Conservation (phyloP, 2,113 vertebrate species). For the Drymodes brunneopygia region DNA sequence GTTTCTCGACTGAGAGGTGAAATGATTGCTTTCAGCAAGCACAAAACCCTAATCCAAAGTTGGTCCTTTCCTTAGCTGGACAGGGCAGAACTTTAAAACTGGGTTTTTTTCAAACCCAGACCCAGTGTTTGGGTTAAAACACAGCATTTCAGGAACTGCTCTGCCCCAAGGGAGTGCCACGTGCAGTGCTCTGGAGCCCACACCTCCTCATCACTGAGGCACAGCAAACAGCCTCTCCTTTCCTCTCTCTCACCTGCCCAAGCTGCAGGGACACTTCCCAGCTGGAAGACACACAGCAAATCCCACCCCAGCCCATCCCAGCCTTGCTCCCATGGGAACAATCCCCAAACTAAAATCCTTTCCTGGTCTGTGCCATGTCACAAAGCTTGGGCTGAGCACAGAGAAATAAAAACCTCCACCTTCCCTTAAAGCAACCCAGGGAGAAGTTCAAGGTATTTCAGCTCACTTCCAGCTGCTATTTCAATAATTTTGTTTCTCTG, state of each 20-base stretch:
- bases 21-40: not conserved
- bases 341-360: not conserved
- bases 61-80: not conserved
- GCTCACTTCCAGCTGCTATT: slow-evolving; percentile 27
- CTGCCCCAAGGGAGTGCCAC: not conserved
- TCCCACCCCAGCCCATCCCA: not conserved
- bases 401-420: not conserved
- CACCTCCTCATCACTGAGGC: not conserved
- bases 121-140: not conserved
- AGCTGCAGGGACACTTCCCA: not conserved
- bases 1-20: not conserved
- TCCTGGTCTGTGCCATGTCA: accelerated
- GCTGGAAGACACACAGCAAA: accelerated
- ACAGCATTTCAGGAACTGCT: not conserved
- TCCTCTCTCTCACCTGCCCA: not conserved
- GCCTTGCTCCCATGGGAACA: not conserved
- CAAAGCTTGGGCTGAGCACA: not conserved
- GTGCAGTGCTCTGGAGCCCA: not conserved
- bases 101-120: not conserved
- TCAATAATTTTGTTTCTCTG: slow-evolving; percentile 4
- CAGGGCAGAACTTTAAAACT: not conserved
- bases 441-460: not conserved
- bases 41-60: not conserved
- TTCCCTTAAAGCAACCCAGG: not conserved
- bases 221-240: not conserved